Percentiles rank a stretch among this genome's conserved stretches.
phyloP scores from a whole-genome alignment of 2,113 vertebrate species.

The Phrynocephalus versicolor region DNA sequence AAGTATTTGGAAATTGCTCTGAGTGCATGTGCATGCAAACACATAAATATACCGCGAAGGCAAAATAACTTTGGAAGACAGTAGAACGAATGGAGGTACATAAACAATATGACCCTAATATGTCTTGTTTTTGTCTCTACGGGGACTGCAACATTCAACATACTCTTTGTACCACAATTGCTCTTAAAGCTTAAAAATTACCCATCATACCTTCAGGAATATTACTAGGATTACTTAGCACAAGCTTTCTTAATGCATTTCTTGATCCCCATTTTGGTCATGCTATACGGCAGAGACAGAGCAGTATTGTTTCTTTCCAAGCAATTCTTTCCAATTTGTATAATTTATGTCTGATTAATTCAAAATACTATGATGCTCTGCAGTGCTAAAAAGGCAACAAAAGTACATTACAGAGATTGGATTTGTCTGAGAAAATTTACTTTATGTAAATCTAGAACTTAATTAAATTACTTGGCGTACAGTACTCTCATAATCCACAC shows the following conservation, averaged over 20 bases:
- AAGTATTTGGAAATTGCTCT: background rate
- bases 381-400: constrained; percentile 39
- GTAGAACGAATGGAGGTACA: background rate
- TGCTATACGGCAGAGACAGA: background rate
- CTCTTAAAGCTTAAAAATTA: background rate
- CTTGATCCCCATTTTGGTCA: background rate
- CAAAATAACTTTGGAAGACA: background rate
- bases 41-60: background rate
- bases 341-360: background rate
- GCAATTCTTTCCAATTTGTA: background rate
- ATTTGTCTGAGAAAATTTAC: constrained; percentile 41
- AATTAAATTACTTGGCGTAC: background rate
- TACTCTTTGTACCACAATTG: background rate
- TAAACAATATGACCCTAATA: background rate
- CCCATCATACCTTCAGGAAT: background rate
- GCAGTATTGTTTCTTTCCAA: background rate
- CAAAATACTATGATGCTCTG: constrained; percentile 43
- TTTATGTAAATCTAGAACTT: background rate
- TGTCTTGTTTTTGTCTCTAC: background rate
- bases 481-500: background rate
- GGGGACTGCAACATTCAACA: constrained; percentile 3
- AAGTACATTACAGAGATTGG: constrained; percentile 52
- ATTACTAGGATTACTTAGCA: background rate
- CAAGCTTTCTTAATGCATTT: background rate
- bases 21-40: background rate